Evolutionary conservation across 2,888 invertebrate genomes (phyloP).

Genomic region (Clepsis dumicolana): DNA sequence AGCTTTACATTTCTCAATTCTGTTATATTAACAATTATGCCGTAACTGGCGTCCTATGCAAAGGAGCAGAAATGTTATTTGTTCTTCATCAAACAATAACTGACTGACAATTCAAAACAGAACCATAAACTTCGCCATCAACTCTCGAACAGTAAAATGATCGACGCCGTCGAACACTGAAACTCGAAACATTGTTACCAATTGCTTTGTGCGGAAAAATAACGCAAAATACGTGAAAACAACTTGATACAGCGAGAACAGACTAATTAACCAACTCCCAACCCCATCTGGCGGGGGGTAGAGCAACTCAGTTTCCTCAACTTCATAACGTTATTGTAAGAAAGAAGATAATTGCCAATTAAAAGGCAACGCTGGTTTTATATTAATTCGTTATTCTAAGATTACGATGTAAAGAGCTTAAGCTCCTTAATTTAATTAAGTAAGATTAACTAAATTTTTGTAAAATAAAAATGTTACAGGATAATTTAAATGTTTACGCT

Average conservation of each 20-base stretch:
- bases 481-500: neutral
- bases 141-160: neutral
- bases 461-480: neutral
- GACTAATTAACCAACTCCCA: constrained; percentile 17
- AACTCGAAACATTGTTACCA: constrained; percentile 12
- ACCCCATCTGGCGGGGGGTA: constrained; percentile 16
- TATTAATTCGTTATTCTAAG: neutral
- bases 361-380: constrained; percentile 5
- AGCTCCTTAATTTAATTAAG: neutral
- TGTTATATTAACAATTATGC: too few species aligned
- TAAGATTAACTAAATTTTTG: neutral
- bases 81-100: neutral
- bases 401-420: neutral
- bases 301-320: constrained; percentile 4
- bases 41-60: neutral
- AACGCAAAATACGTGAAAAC: constrained; percentile 6
- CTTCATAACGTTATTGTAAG: constrained; percentile 11
- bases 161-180: neutral
- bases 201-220: constrained; percentile 9
- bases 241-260: constrained; percentile 21
- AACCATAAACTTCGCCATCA: neutral
- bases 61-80: neutral
- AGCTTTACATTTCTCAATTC: too few species aligned
- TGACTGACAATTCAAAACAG: neutral
- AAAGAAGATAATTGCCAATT: constrained; percentile 13